Evolutionary conservation across 37 sponge, comb jelly and placozoan species (phyloP).

Genomic region (Tethya wilhelma): DNA sequence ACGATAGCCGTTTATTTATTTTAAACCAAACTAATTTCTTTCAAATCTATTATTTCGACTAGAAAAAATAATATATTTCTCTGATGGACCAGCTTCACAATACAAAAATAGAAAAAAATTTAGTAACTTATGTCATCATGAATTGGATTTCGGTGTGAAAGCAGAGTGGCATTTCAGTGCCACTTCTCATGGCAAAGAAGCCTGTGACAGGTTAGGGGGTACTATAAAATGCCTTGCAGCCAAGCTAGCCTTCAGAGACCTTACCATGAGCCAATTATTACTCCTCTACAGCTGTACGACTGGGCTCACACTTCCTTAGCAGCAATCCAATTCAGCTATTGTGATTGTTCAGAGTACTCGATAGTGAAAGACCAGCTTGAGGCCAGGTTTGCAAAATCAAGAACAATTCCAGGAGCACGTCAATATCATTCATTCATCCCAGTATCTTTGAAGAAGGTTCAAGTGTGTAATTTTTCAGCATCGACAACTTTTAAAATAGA

Average conservation of each 20-base stretch:
- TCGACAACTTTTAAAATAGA: slow-evolving; percentile 19
- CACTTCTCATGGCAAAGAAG: slow-evolving; percentile 69
- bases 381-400: slow-evolving; percentile 16
- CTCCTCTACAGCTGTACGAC: slow-evolving; percentile 55
- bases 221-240: slow-evolving; percentile 60
- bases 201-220: slow-evolving; percentile 70
- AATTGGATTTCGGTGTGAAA: slow-evolving; percentile 51
- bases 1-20: slow-evolving; percentile 56
- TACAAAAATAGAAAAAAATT: slow-evolving; percentile 70
- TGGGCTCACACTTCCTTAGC: slow-evolving; percentile 29
- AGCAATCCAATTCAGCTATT: slow-evolving; percentile 18
- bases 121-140: slow-evolving; percentile 48
- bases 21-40: slow-evolving; percentile 2
- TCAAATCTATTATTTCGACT: not conserved
- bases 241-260: slow-evolving; percentile 67
- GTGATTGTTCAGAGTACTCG: slow-evolving; percentile 26
- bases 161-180: slow-evolving; percentile 69
- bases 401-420: slow-evolving; percentile 50
- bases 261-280: slow-evolving; percentile 59
- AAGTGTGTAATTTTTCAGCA: slow-evolving; percentile 15
- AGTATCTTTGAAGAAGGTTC: slow-evolving; percentile 2
- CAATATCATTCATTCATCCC: slow-evolving; percentile 43
- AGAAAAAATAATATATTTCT: slow-evolving; percentile 49
- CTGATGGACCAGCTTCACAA: slow-evolving; percentile 63
- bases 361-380: slow-evolving; percentile 2